Evolutionary conservation across 2,888 invertebrate species (phyloP), one percentile per base, ranked within the genome.

Genomic region (Machimus atricapillus): DNA sequence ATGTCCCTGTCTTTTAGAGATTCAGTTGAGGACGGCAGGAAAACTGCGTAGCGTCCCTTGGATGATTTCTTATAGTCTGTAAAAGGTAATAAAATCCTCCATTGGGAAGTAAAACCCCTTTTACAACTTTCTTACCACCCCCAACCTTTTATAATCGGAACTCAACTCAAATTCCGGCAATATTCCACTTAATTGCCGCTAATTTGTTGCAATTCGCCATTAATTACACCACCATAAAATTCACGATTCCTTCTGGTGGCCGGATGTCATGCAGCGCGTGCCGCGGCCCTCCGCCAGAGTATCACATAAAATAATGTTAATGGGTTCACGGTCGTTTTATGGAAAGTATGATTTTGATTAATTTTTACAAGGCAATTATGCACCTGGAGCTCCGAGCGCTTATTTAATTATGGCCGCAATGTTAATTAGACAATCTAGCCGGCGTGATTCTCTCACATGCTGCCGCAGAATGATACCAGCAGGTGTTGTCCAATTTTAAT

Each of bases 341-440:
- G 82, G 66, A n/a, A 66, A 66, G 58, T 82, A 82, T 58, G 58
- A 82, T 66, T 82, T 58, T 82, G 58, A 82, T 82, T 82, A 82
- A 82, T 82, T 82, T 82, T 82, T 82, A 82, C 82, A 82, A 82
- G 82, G 82, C 58, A 66, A 82, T 82, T 82, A 82, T 82, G 82
- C 58, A 82, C 82, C 66, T 31, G 58, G 56, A 19, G 37, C 58
- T 34, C 31, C 2, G 82, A 66, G 37, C 58, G 82, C 58, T 82
- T 82, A 66, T 82, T 82, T 56, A 82, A 82, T 82, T 82, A 82
- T 82, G 12, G 46, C 46, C 81, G 14, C 23, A 66, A 66, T 82
- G 82, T 82, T 82, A 82, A 82, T 82, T 82, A 82, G 82, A 66
- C 58, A 82, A 37, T 58, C 37, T 58, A 58, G 58, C 82, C 58